These are phyloP conservation scores for Aramus guarauna DNA, from an alignment of 2,113 vertebrate genomes.

Conservation along the genomic window DNA sequence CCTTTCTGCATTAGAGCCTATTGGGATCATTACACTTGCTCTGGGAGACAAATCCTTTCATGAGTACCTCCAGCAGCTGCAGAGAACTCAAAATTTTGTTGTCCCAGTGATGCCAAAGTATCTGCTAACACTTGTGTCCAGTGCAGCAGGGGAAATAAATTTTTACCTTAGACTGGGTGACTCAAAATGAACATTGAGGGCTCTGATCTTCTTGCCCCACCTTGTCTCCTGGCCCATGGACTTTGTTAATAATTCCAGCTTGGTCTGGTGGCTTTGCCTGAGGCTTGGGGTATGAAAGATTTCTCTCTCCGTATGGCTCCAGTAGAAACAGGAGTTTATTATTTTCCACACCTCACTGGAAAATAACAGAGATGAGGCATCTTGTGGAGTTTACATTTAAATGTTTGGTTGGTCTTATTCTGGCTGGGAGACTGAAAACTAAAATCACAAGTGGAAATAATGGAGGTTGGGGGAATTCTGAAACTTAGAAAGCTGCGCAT, in stretches of 20 bases:
- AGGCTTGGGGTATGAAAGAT: slow-evolving; percentile 10
- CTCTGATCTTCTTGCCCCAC: background rate
- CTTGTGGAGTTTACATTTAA: slow-evolving; percentile 21
- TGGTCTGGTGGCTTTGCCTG: slow-evolving; percentile 42
- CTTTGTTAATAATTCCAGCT: slow-evolving; percentile 31
- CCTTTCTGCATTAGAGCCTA: background rate
- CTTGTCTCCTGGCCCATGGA: background rate
- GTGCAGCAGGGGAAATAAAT: background rate
- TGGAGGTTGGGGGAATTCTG: background rate
- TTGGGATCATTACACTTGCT: background rate
- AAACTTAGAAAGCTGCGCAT: background rate
- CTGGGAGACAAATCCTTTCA: background rate
- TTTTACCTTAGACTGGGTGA: background rate
- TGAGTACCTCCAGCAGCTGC: background rate
- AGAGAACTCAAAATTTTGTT: background rate
- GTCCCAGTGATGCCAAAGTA: background rate
- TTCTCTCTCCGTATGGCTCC: background rate
- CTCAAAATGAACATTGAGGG: background rate
- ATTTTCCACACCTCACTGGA: slow-evolving; percentile 57
- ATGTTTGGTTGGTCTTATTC: background rate
- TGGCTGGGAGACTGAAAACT: background rate
- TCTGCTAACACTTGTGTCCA: background rate
- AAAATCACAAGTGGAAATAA: slow-evolving; percentile 39
- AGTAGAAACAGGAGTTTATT: slow-evolving; percentile 55
- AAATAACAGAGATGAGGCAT: slow-evolving; percentile 50